A percentile compares a stretch with the other conserved stretches of the same genome.
phyloP scores from a whole-genome alignment of 2,888 invertebrate species.

The Cremastobaeus sp. region DNA sequence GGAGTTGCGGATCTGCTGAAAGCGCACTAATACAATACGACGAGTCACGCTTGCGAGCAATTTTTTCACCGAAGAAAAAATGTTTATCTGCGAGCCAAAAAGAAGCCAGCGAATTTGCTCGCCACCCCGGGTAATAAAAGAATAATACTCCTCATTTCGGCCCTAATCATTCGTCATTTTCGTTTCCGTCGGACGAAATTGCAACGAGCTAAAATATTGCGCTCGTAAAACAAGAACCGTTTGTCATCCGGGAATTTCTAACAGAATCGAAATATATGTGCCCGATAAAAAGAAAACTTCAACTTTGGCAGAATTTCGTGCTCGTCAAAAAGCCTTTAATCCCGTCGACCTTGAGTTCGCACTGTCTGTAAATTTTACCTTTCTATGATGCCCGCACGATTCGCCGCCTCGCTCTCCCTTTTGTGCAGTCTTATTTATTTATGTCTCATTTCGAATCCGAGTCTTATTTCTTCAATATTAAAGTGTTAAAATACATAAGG shows the following conservation, averaged over 20 bases:
- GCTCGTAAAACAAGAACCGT: constrained; percentile 12
- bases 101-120: too few species aligned
- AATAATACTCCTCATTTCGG: too few species aligned
- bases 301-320: constrained; percentile 44
- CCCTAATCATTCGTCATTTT: background rate
- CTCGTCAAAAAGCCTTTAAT: constrained; percentile 55
- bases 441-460: constrained; percentile 52
- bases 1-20: too few species aligned
- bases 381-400: constrained; percentile 37
- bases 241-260: constrained; percentile 11
- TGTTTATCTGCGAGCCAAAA: too few species aligned
- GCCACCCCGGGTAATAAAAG: too few species aligned
- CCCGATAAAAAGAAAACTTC: constrained; percentile 56
- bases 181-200: background rate
- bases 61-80: too few species aligned
- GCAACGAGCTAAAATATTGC: constrained; percentile 12
- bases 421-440: constrained; percentile 47
- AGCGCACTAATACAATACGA: too few species aligned
- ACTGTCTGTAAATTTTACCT: constrained; percentile 48
- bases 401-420: constrained; percentile 37
- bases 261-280: constrained; percentile 18
- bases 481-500: too few species aligned
- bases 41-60: too few species aligned
- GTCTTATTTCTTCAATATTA: too few species aligned
- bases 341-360: constrained; percentile 43